These are phyloP conservation scores for Danionella cerebrum DNA, from an alignment of 2,113 vertebrate genomes.

Conservation along the genomic window DNA sequence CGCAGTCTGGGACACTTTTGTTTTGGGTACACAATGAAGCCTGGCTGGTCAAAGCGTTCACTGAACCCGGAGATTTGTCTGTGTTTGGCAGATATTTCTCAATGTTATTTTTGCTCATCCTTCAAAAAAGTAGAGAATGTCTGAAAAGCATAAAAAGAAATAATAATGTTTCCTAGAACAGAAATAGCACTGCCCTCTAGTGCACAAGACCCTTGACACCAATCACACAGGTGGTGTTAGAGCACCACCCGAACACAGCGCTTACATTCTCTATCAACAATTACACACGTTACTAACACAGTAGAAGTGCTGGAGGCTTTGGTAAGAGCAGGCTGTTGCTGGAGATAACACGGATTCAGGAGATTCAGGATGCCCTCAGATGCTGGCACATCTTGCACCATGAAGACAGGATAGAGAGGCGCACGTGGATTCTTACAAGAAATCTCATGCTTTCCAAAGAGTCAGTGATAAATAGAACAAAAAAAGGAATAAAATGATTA, in stretches of 20 bases:
- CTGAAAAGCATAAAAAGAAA: too few species aligned
- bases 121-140: too few species aligned
- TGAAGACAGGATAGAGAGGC: neutral
- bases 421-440: slow-evolving; percentile 5
- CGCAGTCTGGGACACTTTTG: too few species aligned
- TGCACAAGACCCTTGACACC: too few species aligned
- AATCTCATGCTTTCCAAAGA: neutral
- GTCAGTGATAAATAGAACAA: neutral
- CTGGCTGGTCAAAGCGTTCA: too few species aligned
- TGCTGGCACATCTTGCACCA: neutral
- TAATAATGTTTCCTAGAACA: neutral
- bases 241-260: neutral
- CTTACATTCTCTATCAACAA: neutral
- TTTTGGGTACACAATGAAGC: too few species aligned
- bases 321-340: slow-evolving; percentile 13
- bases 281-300: neutral
- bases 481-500: neutral
- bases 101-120: too few species aligned
- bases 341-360: slow-evolving; percentile 17
- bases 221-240: neutral
- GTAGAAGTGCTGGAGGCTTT: neutral
- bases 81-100: too few species aligned
- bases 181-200: slow-evolving; percentile 33
- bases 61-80: too few species aligned
- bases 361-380: neutral